Percentiles rank a stretch among this genome's conserved stretches.
Evolutionary conservation across 2,113 vertebrate species (phyloP).

Genomic region (Gallinago paraguaiae): DNA sequence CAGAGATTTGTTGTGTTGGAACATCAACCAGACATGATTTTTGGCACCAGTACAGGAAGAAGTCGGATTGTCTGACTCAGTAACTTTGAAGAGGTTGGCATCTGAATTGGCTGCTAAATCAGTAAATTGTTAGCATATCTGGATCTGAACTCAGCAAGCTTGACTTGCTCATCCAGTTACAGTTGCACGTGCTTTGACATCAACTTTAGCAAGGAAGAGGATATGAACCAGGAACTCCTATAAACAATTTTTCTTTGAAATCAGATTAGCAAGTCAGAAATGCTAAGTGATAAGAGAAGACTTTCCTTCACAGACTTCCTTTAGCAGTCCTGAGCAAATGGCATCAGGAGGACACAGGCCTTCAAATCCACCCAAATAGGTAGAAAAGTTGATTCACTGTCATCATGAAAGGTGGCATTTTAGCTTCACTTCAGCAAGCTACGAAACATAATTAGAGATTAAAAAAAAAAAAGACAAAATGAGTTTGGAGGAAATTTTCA

Average conservation of each 20-base stretch:
- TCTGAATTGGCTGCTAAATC: conserved; percentile 5
- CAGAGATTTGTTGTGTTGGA: background rate
- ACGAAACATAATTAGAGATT: background rate
- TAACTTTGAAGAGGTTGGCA: background rate
- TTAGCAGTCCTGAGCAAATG: background rate
- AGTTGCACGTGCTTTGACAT: conserved; percentile 10
- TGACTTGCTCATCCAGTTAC: conserved; percentile 55
- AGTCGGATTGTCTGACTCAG: background rate
- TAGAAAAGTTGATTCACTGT: background rate
- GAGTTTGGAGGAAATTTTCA: background rate
- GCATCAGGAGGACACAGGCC: background rate
- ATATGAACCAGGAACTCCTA: conserved; percentile 60
- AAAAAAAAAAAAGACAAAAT: background rate
- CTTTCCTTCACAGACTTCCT: conserved; percentile 10
- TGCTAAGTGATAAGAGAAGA: background rate
- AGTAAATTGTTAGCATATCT: conserved; percentile 42
- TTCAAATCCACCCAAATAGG: background rate
- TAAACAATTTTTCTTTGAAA: conserved; percentile 40
- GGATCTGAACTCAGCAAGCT: conserved; percentile 22
- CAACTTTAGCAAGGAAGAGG: conserved; percentile 11
- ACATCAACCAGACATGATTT: background rate
- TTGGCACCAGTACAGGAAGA: background rate
- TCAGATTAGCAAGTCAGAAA: conserved; percentile 52
- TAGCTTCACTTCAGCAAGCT: background rate
- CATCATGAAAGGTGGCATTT: background rate